Conservation (phyloP, 2,797 vertebrate species). For the Eutrigla gurnardus region DNA sequence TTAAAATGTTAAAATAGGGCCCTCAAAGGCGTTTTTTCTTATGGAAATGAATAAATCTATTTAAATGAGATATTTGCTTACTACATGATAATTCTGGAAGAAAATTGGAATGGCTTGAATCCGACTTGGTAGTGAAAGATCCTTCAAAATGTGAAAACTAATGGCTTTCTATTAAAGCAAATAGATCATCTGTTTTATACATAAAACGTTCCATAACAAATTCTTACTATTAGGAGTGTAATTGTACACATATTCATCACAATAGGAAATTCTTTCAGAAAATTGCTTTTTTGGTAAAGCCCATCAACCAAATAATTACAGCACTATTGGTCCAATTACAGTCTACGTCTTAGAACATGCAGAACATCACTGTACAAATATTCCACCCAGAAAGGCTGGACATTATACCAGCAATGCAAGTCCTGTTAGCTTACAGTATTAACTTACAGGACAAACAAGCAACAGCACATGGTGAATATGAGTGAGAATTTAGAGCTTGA, state of each 20-base stretch:
- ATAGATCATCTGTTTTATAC: neutral
- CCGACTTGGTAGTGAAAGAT: too few species aligned
- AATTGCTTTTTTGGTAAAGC: neutral
- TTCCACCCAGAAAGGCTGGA: slow-evolving; percentile 3
- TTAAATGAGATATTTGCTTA: too few species aligned
- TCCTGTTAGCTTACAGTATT: slow-evolving; percentile 5
- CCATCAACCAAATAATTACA: slow-evolving; percentile 12
- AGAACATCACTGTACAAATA: neutral
- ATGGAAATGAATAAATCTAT: too few species aligned
- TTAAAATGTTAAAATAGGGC: too few species aligned
- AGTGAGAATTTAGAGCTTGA: neutral
- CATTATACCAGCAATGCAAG: neutral
- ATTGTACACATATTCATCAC: neutral
- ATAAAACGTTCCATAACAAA: neutral
- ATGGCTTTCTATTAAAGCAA: neutral
- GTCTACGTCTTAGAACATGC: slow-evolving; percentile 12
- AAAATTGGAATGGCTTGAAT: too few species aligned
- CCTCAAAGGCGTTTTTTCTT: too few species aligned
- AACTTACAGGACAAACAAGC: neutral
- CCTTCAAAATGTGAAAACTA: too few species aligned
- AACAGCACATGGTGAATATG: neutral
- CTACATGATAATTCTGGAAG: too few species aligned
- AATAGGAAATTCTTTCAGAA: neutral
- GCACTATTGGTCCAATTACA: neutral
- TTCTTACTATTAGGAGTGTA: neutral